These are phyloP conservation scores for Dugesia japonica DNA, from an alignment of 2,888 invertebrate genomes.

Conservation along the genomic window DNA sequence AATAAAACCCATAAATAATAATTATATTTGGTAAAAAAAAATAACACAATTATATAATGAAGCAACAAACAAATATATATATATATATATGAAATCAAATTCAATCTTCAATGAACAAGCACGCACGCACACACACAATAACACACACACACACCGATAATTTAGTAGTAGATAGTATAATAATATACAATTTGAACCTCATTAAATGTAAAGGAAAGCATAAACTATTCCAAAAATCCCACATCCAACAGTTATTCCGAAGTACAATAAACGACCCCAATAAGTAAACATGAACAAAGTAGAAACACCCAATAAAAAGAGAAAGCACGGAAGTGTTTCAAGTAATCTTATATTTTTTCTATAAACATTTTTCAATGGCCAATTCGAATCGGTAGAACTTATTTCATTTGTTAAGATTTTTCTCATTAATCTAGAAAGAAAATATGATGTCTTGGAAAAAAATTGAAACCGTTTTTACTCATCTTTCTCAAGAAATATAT, in stretches of 20 bases:
- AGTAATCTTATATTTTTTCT: neutral
- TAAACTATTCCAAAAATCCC: neutral
- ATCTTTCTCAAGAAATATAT: constrained; percentile 27
- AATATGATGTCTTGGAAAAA: neutral
- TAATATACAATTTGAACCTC: no score
- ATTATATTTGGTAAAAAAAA: no score
- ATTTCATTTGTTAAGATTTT: constrained; percentile 6
- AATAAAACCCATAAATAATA: no score
- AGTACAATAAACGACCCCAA: neutral
- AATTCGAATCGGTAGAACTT: neutral
- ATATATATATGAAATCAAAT: neutral
- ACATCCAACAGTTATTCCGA: neutral
- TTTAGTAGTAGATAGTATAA: no score
- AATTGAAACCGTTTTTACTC: constrained; percentile 12
- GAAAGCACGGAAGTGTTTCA: neutral
- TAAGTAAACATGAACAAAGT: neutral
- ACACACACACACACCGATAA: neutral
- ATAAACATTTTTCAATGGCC: neutral
- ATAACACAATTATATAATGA: neutral
- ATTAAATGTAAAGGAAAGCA: neutral
- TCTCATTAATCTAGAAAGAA: neutral
- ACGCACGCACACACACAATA: neutral
- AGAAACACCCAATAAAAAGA: neutral
- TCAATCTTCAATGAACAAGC: no score
- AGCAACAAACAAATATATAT: no score